Conservation (phyloP, 2,113 vertebrate species). For the Arizona elegans region DNA sequence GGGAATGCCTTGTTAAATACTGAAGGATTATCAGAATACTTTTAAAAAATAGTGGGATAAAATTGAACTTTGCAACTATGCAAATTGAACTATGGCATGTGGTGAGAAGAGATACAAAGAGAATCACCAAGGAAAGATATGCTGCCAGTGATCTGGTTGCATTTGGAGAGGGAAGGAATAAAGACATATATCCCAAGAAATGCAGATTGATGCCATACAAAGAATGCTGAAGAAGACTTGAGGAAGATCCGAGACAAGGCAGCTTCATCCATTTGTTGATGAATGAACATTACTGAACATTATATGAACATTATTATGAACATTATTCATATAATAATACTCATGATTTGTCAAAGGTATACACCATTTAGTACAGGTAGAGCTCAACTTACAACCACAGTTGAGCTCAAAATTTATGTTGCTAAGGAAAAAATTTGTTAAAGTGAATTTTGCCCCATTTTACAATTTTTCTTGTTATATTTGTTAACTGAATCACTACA, state of each 20-base stretch:
- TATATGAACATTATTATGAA: too few species aligned
- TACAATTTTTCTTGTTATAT: background rate
- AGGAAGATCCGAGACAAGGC: background rate
- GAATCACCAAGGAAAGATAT: background rate
- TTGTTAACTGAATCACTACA: background rate
- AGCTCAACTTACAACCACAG: background rate
- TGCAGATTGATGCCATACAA: background rate
- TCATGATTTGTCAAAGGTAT: background rate
- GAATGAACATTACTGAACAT: background rate
- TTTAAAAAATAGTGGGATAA: background rate
- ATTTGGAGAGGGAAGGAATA: background rate
- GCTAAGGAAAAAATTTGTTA: background rate
- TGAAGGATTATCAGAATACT: background rate
- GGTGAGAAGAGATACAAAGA: background rate
- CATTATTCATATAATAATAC: background rate
- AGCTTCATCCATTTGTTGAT: background rate
- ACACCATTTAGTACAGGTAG: background rate
- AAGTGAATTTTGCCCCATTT: background rate
- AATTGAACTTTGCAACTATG: background rate
- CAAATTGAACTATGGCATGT: background rate
- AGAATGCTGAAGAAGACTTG: background rate
- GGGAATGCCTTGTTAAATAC: background rate
- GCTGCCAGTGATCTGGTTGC: background rate
- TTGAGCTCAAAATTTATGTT: background rate
- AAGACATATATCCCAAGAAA: background rate